A percentile compares a stretch with the other conserved stretches of the same genome.
Evolutionary conservation across 2,888 invertebrate species (phyloP).

Genomic region (Polyommatus iphigenia): DNA sequence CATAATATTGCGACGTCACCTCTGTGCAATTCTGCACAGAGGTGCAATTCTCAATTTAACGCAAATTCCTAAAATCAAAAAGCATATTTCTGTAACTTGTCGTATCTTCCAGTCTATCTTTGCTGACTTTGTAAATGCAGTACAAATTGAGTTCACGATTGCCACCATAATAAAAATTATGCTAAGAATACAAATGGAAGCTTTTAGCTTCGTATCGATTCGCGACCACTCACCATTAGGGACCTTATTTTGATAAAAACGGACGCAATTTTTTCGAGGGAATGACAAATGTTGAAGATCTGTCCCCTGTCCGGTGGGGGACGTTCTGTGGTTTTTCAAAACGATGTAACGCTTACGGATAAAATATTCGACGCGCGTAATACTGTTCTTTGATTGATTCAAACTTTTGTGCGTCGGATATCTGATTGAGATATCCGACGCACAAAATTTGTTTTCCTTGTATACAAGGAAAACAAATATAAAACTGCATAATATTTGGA

Average conservation of each 20-base stretch:
- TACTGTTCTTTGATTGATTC: conserved; percentile 21
- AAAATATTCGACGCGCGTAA: conserved; percentile 7
- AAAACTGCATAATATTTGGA: no score
- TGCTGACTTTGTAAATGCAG: background rate
- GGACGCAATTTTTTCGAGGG: conserved; percentile 46
- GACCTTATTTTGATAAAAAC: conserved; percentile 33
- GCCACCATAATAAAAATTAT: background rate
- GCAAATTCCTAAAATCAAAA: background rate
- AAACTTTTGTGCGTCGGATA: background rate
- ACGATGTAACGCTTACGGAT: conserved; percentile 28
- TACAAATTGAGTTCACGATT: background rate
- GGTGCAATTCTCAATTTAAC: background rate
- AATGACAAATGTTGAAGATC: conserved; percentile 62
- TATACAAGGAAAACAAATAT: no score
- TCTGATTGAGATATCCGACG: conserved; percentile 2
- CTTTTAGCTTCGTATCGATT: conserved; percentile 24
- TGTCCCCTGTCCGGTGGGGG: conserved; percentile 49
- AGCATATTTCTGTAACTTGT: background rate
- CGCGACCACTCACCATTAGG: conserved; percentile 18
- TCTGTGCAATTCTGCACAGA: no score
- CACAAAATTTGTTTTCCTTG: conserved; percentile 3
- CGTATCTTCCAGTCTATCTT: background rate
- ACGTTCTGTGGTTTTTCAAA: conserved; percentile 33
- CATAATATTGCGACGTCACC: no score
- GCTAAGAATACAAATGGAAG: conserved; percentile 23